phyloP scores from a whole-genome alignment of 2,797 vertebrate genomes.

The Phrynocephalus guinanensis region DNA sequence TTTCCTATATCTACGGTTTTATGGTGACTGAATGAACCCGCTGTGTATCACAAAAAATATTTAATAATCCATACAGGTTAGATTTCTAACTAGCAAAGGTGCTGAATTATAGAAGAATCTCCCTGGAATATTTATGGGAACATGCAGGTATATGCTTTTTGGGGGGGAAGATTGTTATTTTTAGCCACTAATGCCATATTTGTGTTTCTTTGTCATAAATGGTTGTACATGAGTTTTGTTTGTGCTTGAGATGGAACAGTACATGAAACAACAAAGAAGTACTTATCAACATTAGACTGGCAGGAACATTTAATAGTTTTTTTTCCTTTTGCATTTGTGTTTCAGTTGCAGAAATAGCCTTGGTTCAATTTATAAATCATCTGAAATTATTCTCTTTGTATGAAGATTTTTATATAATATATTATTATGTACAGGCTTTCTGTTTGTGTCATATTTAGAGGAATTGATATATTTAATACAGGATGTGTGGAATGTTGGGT shows the following conservation, averaged over 20 bases:
- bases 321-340: not conserved
- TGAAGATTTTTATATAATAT: not conserved
- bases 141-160: not conserved
- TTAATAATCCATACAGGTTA: not conserved
- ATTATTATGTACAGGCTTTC: not conserved
- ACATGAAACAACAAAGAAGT: not conserved
- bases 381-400: not conserved
- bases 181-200: not conserved
- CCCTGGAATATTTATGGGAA: not conserved
- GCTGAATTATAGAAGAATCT: not conserved
- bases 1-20: not conserved
- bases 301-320: not conserved
- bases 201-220: not conserved
- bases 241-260: not conserved
- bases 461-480: not conserved
- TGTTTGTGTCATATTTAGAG: not conserved
- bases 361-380: not conserved
- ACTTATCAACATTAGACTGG: not conserved
- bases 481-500: not conserved
- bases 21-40: not conserved
- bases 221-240: not conserved
- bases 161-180: not conserved
- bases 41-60: not conserved
- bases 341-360: not conserved
- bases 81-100: not conserved